These are phyloP conservation scores for Urophycis tenuis DNA, from an alignment of 2,797 vertebrate species.

Conservation along the genomic window DNA sequence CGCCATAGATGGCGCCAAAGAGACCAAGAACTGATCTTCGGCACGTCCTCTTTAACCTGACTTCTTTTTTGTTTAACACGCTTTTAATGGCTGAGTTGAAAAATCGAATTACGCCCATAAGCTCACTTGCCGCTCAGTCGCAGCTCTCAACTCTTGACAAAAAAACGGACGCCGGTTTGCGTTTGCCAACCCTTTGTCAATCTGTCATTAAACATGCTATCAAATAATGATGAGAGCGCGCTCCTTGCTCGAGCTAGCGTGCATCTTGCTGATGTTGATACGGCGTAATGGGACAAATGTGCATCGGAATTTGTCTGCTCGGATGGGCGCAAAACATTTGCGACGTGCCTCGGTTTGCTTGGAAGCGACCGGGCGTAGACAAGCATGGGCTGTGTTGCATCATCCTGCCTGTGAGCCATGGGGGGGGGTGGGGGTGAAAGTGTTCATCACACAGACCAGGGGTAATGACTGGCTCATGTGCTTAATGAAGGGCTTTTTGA, in stretches of 20 bases:
- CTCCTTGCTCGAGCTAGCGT: slow-evolving; percentile 80
- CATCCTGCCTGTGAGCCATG: slow-evolving; percentile 78
- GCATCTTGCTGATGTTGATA: slow-evolving; percentile 85
- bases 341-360: slow-evolving; percentile 82
- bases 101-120: slow-evolving; percentile 94
- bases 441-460: slow-evolving; percentile 62
- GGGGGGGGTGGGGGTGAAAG: slow-evolving; percentile 47
- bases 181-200: slow-evolving; percentile 95
- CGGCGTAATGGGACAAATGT: slow-evolving; percentile 91
- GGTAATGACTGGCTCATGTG: slow-evolving; percentile 65
- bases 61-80: slow-evolving; percentile 73
- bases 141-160: slow-evolving; percentile 81
- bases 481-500: slow-evolving; percentile 67
- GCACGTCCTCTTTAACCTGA: background rate
- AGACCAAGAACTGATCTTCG: too few species aligned
- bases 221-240: slow-evolving; percentile 93
- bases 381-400: slow-evolving; percentile 80
- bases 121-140: slow-evolving; percentile 82
- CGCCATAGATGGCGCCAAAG: too few species aligned
- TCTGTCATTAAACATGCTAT: slow-evolving; percentile 99
- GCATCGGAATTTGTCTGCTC: slow-evolving; percentile 88
- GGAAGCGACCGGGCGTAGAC: slow-evolving; percentile 74
- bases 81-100: slow-evolving; percentile 82
- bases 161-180: slow-evolving; percentile 84
- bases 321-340: slow-evolving; percentile 93